Base-by-base conservation (phyloP, 1,140 invertebrate genomes). In the Manduca sexta region DNA sequence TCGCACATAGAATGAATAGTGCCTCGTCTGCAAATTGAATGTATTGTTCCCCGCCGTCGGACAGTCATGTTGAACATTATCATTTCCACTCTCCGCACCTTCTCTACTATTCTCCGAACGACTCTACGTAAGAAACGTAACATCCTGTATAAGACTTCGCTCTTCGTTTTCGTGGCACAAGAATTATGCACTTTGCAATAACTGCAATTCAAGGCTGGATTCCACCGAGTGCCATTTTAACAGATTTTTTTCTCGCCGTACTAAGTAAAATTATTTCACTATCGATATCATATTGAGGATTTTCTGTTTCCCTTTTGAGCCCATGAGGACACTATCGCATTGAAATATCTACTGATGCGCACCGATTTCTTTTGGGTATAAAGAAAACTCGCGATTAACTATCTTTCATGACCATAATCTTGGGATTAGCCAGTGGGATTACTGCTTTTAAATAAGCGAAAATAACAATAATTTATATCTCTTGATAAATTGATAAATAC, bases 51-150 rank as follows among this genome's bases (percentile, higher is more conserved):
- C 17, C 63, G 17, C 13, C 68, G 64, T n/a, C 57, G 61, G 26
- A 76, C 43, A 11, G 62, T 65, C 33, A 66, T 57, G 15, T 72
- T 76, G 29, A 79, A 68, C 12, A 72, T 34, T 16, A 73, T 45
- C 43, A 74, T 64, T 46, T 81, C 64, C 8, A 57, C 54, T 26
- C 56, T 72, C n/a, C 71, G 63, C 30, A 81, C 52, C 43, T 74
- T 76, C 29, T 68, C 56, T 10, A 69, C 52, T 14, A 83, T 55
- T 29, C 55, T 61, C 37, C 60, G 45, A n/a, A 63, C 55, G 12
- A 71, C 21, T 63, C 69, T 73, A 35, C 74, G 60, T 31, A 78
- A 45, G 6, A 66, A 52, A 11, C 65, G 62, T 33, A 70, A 63
- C 68, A 74, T 70, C 47, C 46, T 58, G 38, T n/a, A n/a, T n/a